phyloP scores from a whole-genome alignment of 2,113 vertebrate species.

The Malurus cyaneus region DNA sequence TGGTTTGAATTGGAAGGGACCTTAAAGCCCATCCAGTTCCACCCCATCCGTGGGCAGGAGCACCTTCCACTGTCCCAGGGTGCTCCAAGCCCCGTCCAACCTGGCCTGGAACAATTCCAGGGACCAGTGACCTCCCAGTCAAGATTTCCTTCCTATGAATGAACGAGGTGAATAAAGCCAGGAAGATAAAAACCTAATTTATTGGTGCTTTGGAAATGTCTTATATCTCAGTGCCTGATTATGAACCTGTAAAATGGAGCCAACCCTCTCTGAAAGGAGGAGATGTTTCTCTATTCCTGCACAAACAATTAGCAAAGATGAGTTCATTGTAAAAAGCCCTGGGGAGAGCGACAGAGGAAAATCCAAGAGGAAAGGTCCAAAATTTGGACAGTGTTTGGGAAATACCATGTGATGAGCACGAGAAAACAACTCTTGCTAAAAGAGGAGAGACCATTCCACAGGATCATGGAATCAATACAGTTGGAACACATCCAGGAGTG shows the following conservation, averaged over 20 bases:
- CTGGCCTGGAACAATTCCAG: background rate
- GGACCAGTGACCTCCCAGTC: background rate
- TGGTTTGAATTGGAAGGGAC: background rate
- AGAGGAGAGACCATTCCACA: background rate
- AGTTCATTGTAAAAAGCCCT: background rate
- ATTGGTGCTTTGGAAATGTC: background rate
- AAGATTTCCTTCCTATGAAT: background rate
- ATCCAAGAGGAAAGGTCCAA: background rate
- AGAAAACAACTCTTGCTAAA: background rate
- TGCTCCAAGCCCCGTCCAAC: fast-evolving
- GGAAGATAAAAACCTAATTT: background rate
- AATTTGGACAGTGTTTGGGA: background rate
- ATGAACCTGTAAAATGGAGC: fast-evolving
- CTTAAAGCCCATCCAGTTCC: background rate
- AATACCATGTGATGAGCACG: fast-evolving
- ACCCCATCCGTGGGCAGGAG: background rate
- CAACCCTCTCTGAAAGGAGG: background rate
- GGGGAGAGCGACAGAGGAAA: background rate
- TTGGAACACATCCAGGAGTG: background rate
- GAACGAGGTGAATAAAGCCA: background rate
- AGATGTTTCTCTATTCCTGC: background rate
- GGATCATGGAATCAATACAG: too few species aligned
- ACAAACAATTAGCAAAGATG: background rate
- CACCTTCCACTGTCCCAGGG: fast-evolving
- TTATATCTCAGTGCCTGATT: background rate